A percentile compares a stretch with the other conserved stretches of the same genome.
phyloP scores from a whole-genome alignment of 2,888 invertebrate species.

The Chydorus sphaericus region DNA sequence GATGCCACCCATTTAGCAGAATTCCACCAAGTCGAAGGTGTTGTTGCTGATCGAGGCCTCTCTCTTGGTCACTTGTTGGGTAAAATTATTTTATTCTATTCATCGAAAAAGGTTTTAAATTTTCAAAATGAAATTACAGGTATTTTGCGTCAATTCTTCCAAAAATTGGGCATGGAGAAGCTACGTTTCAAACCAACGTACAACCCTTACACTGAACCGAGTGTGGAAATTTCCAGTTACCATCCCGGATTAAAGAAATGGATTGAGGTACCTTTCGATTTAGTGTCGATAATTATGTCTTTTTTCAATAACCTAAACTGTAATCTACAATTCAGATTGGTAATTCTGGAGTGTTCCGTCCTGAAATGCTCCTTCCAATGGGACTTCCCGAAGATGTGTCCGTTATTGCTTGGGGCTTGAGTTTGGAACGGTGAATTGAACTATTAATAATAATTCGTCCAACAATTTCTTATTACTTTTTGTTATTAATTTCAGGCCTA shows the following conservation, averaged over 20 bases:
- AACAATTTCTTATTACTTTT: neutral
- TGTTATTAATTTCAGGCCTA: conserved; percentile 53
- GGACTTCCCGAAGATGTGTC: conserved; percentile 82
- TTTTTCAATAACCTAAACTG: no score
- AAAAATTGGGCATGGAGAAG: conserved; percentile 64
- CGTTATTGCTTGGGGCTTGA: conserved; percentile 94
- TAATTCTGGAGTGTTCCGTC: conserved; percentile 93
- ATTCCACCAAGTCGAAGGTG: conserved; percentile 96
- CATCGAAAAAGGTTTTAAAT: neutral
- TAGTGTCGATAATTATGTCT: no score
- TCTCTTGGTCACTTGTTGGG: conserved; percentile 80
- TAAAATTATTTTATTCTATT: neutral
- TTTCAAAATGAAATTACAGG: conserved; percentile 34
- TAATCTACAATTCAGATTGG: conserved; percentile 34
- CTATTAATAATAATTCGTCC: neutral
- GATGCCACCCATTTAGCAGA: conserved; percentile 98
- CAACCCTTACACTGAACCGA: conserved; percentile 98
- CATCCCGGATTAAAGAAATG: conserved; percentile 69
- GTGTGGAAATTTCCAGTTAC: conserved; percentile 98
- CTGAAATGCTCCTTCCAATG: conserved; percentile 95
- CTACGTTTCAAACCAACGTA: conserved; percentile 96
- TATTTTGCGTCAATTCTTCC: conserved; percentile 78
- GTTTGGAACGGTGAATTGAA: conserved; percentile 64
- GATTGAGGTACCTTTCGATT: conserved; percentile 58
- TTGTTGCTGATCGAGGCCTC: conserved; percentile 76